A percentile compares a stretch with the other conserved stretches of the same genome.
Conservation (phyloP, 2,888 invertebrate genomes). For the Megastigmus dorsalis region DNA sequence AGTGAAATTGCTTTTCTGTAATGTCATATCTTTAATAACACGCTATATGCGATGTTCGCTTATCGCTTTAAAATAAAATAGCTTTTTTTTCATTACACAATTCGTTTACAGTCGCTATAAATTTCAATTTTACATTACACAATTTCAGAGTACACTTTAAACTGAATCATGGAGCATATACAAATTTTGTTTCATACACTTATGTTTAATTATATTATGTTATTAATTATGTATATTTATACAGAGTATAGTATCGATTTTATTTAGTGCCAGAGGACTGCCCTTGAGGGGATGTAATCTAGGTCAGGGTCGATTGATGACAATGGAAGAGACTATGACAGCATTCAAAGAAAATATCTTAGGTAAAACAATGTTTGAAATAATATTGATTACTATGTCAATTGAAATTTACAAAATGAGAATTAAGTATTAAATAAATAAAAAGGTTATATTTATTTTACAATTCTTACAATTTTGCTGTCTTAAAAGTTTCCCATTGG, state of each 20-base stretch:
- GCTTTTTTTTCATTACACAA: conserved; percentile 45
- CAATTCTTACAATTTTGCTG: conserved; percentile 42
- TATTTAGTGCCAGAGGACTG: conserved; percentile 53
- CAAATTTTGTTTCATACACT: conserved; percentile 55
- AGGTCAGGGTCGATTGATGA: conserved; percentile 33
- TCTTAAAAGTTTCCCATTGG: conserved; percentile 25
- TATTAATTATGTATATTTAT: conserved; percentile 58
- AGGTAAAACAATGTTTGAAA: conserved; percentile 1
- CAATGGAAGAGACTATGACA: conserved; percentile 45
- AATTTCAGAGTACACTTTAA: conserved; percentile 61
- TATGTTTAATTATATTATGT: conserved; percentile 54
- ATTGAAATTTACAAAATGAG: conserved; percentile 26
- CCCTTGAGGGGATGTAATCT: conserved; percentile 30
- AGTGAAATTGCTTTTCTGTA: conserved; percentile 52
- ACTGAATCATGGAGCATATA: conserved; percentile 55
- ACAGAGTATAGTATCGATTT: conserved; percentile 54
- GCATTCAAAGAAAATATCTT: conserved; percentile 21
- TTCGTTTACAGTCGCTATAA: conserved; percentile 54
- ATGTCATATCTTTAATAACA: conserved; percentile 56
- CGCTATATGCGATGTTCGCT: conserved; percentile 28
- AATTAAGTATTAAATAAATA: conserved; percentile 29
- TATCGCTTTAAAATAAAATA: conserved; percentile 44
- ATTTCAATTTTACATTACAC: conserved; percentile 61
- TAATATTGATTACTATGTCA: conserved; percentile 11
- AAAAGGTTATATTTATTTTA: conserved; percentile 42